Conservation (phyloP, 2,797 vertebrate genomes). For the Sebastes minor region DNA sequence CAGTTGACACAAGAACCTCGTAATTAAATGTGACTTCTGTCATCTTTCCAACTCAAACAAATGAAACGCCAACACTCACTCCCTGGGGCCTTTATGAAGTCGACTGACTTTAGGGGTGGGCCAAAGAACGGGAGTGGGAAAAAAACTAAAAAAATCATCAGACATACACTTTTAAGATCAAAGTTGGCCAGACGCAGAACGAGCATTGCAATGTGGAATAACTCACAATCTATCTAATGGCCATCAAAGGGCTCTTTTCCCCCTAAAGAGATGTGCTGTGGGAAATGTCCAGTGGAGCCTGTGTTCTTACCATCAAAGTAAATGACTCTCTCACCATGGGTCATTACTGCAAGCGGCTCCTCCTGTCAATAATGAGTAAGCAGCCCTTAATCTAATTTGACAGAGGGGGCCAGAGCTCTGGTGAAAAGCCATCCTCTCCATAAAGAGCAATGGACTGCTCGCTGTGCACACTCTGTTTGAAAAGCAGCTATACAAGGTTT, state of each 20-base stretch:
- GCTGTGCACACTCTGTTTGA: constrained; percentile 24
- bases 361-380: constrained; percentile 77
- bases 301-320: constrained; percentile 72
- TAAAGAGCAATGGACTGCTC: constrained; percentile 60
- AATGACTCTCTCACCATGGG: constrained; percentile 71
- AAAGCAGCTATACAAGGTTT: background rate
- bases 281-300: constrained; percentile 57
- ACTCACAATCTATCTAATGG: constrained; percentile 56
- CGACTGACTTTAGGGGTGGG: constrained; percentile 62
- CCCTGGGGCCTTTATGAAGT: constrained; percentile 60
- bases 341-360: constrained; percentile 71
- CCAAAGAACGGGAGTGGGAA: constrained; percentile 18
- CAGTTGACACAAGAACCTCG: constrained; percentile 56
- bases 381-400: constrained; percentile 75
- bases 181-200: constrained; percentile 50
- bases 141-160: constrained; percentile 4
- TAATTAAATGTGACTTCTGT: constrained; percentile 79
- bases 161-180: constrained; percentile 62
- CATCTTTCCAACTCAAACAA: constrained; percentile 71
- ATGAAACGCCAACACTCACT: constrained; percentile 62
- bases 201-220: constrained; percentile 48
- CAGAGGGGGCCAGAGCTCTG: constrained; percentile 56
- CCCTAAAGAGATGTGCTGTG: constrained; percentile 55
- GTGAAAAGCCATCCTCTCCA: constrained; percentile 62
- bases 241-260: constrained; percentile 54